Conservation (phyloP, 2,113 vertebrate genomes). For the Anguilla rostrata region DNA sequence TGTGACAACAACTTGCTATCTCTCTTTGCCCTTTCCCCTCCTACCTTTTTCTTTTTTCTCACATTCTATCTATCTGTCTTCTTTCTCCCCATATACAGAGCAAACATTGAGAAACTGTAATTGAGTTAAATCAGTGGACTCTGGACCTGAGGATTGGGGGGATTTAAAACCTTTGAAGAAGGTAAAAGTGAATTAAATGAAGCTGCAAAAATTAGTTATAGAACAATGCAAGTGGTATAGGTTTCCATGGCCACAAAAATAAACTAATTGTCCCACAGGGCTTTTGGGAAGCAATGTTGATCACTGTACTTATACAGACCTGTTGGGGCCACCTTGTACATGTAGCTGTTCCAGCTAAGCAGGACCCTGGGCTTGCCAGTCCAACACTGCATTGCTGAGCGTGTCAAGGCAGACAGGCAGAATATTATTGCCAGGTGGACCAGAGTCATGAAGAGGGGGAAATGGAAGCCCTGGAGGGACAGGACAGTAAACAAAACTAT, state of each 20-base stretch:
- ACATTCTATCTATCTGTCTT: neutral
- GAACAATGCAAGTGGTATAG: neutral
- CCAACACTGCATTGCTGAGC: conserved; percentile 65
- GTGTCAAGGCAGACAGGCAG: conserved; percentile 74
- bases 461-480: conserved; percentile 78
- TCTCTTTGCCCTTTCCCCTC: neutral
- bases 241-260: neutral
- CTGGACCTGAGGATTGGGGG: neutral
- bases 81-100: neutral
- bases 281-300: neutral
- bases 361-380: conserved; percentile 73
- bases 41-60: neutral
- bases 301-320: conserved; percentile 58
- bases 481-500: neutral
- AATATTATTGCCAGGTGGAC: conserved; percentile 84
- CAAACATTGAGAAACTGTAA: neutral
- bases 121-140: neutral
- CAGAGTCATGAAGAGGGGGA: conserved; percentile 90
- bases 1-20: conserved; percentile 5
- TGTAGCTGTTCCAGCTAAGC: conserved; percentile 81
- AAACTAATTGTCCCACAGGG: too few relatives aligned
- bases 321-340: conserved; percentile 82
- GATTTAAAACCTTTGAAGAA: neutral
- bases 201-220: neutral
- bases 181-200: neutral